Evolutionary conservation across 2,113 vertebrate species (phyloP), one percentile per base, ranked within the genome.

Genomic region (Stigmatopora nigra): DNA sequence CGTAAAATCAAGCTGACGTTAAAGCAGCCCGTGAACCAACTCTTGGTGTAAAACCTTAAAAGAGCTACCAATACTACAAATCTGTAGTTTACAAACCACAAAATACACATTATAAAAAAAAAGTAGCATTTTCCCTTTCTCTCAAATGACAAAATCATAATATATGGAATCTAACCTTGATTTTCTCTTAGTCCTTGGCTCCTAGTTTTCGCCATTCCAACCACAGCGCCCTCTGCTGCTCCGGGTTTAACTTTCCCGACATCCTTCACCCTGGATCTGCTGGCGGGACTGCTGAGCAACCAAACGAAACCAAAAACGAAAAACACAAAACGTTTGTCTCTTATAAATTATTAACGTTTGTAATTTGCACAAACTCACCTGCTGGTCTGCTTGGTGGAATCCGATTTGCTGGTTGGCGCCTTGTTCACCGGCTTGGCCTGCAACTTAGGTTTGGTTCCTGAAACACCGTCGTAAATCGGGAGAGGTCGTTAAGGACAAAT

Each of bases 101-200:
- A n/a, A n/a, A n/a, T n/a, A n/a, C n/a, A n/a, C n/a, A n/a, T n/a
- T n/a, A n/a, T n/a, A n/a, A n/a, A 31, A 31, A 31, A 31, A 2
- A 31, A 31, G 25, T 31, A 3, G 25, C 25, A 1, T 31, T 31
- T 31, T 31, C 25, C 1, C 25, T 31, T 31, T 3, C 25, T 31
- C 25, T 31, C 3, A 1, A 31, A 31, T 31, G 25, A 31, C 25
- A 31, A 31, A 31, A 31, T 31, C 25, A 3, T 31, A 31, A 16
- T 44, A 19, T n/a, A 0, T 47, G 62, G 17, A 38, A 36, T 55
- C 88, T 88, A 89, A 99, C 96, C 93, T 78, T 89, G 90, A 68
- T 70, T 89, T 72, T 94, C 94, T 45, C 90, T 65, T 35, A 89
- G 73, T 70, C 75, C 89, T 84, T 79, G 60, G 93, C 94, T 55